phyloP scores from a whole-genome alignment of 64 coral and sea anemone genomes.

The Trachythela sp. region DNA sequence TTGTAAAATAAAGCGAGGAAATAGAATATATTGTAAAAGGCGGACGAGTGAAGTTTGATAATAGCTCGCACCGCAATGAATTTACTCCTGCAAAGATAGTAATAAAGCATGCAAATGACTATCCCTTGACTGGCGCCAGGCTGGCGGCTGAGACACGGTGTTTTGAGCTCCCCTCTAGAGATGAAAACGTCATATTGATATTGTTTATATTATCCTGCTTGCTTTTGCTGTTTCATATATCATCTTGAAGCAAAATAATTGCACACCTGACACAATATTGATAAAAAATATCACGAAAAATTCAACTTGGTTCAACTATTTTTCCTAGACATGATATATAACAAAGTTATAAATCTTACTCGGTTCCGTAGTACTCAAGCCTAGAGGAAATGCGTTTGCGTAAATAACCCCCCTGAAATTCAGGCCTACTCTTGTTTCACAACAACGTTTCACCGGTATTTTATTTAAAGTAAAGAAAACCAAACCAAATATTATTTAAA shows the following conservation, averaged over 20 bases:
- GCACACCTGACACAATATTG: too few relatives aligned
- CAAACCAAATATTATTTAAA: background rate
- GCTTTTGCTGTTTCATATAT: background rate
- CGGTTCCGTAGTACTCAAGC: too few relatives aligned
- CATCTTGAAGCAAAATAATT: too few relatives aligned
- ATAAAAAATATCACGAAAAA: too few relatives aligned
- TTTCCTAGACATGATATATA: background rate
- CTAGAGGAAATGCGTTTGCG: background rate
- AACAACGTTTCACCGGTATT: background rate
- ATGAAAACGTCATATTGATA: background rate
- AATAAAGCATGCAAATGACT: slow-evolving; percentile 33
- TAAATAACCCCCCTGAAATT: background rate
- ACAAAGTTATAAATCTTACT: background rate
- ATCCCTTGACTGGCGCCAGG: background rate
- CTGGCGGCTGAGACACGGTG: background rate
- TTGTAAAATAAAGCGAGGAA: background rate
- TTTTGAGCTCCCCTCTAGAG: background rate
- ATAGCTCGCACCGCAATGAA: background rate
- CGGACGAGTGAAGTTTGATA: background rate
- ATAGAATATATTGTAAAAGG: background rate
- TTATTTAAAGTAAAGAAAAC: background rate
- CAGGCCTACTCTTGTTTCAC: background rate
- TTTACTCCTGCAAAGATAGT: slow-evolving; percentile 10
- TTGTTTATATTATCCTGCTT: slow-evolving; percentile 4
- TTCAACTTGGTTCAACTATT: background rate